These are phyloP conservation scores for Macrophya annulata DNA, from an alignment of 2,888 invertebrate species.

Conservation along the genomic window DNA sequence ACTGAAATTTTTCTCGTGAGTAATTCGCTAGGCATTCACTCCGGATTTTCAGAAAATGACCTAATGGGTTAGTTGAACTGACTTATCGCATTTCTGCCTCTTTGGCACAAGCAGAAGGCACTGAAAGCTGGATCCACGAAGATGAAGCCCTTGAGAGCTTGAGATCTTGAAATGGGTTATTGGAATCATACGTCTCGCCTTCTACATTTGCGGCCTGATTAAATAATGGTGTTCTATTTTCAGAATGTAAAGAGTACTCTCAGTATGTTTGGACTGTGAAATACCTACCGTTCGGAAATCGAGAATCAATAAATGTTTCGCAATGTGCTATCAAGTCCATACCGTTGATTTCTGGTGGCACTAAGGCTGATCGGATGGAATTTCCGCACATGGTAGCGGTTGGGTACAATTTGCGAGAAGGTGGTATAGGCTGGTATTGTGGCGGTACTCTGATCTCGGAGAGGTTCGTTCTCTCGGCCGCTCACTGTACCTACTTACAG, in stretches of 20 bases:
- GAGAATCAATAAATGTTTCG: constrained; percentile 66
- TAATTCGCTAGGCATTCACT: neutral
- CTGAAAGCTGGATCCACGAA: constrained; percentile 23
- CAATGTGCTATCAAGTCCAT: constrained; percentile 69
- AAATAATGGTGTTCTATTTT: constrained; percentile 77
- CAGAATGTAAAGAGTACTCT: constrained; percentile 74
- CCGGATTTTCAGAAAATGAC: neutral
- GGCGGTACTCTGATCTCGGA: constrained; percentile 86
- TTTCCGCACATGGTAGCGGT: constrained; percentile 76
- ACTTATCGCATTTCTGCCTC: neutral
- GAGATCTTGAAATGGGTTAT: neutral
- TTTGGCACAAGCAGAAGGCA: neutral
- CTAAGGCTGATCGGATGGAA: constrained; percentile 70
- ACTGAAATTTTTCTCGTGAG: neutral
- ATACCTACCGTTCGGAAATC: constrained; percentile 77
- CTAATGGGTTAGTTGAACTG: neutral
- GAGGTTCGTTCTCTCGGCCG: constrained; percentile 85
- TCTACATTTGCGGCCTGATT: constrained; percentile 41
- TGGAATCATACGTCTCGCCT: neutral
- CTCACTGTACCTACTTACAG: constrained; percentile 81
- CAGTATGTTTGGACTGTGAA: constrained; percentile 66
- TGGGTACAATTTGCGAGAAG: constrained; percentile 64
- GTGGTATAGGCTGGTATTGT: constrained; percentile 32
- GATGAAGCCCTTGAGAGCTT: neutral
- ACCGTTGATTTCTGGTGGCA: constrained; percentile 73